phyloP scores from a whole-genome alignment of 2,888 invertebrate species.

The Brachyptera putata region DNA sequence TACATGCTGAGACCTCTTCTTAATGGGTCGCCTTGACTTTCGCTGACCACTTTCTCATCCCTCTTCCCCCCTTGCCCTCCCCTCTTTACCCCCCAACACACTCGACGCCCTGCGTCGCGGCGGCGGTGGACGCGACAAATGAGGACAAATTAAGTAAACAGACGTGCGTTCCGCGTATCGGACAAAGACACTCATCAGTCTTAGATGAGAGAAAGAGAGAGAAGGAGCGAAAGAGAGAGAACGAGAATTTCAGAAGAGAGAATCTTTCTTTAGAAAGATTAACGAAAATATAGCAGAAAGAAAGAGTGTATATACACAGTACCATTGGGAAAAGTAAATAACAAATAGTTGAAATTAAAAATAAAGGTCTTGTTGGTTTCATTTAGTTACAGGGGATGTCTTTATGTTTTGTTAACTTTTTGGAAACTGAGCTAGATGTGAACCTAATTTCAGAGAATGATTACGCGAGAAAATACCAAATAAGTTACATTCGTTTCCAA shows the following conservation, averaged over 20 bases:
- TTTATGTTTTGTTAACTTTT: too few species aligned
- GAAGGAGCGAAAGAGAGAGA: conserved; percentile 13
- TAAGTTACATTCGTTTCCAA: too few species aligned
- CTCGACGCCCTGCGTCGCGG: not conserved
- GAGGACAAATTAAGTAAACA: conserved; percentile 27
- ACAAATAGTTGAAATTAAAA: not conserved
- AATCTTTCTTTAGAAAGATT: not conserved
- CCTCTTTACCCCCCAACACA: not conserved
- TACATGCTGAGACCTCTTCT: conserved; percentile 9
- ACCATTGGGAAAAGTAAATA: not conserved
- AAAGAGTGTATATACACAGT: not conserved
- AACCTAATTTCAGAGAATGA: too few species aligned
- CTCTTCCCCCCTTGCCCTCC: not conserved
- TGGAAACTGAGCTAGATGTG: too few species aligned
- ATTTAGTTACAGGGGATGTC: not conserved
- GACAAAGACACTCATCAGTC: not conserved
- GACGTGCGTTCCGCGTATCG: not conserved
- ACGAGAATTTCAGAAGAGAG: conserved; percentile 12
- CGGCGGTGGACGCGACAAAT: conserved; percentile 19
- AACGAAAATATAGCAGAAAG: conserved; percentile 9
- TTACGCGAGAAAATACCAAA: too few species aligned
- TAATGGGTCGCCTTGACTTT: conserved; percentile 17
- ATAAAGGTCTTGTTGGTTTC: not conserved
- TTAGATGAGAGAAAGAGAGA: conserved; percentile 1
- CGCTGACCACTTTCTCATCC: not conserved